Base-by-base conservation (phyloP, 2,888 invertebrate genomes). In the Calliphora vomitoria region DNA sequence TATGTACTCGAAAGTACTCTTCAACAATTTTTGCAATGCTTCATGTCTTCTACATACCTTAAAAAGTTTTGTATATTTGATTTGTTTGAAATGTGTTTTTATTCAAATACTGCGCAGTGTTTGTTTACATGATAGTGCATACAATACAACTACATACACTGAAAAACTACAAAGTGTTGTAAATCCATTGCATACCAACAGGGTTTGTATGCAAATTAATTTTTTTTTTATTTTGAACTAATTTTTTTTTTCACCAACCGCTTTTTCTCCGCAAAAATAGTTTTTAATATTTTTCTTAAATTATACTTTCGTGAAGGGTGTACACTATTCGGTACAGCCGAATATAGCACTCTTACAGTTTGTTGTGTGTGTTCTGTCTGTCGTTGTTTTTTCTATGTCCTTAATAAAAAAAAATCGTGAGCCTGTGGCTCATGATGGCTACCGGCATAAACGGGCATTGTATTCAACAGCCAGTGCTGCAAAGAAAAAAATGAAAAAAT, bases 161-260 rank as follows among this genome's bases (percentile, higher is more conserved):
- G 18, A 0, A 38, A 38, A 55, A 50, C 64, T 60, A 47, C 35
- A 60, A 69, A 62, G 35, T 71, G 31, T 64, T 71, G 50, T 75
- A 72, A 80, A 83, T 66, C 41, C 50, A 15, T 75, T 75, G 79
- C 80, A 78, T 83, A 75, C 83, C 64, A 62, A 71, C 71, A 79
- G 75, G 72, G 64, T 83, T 80, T 83, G 38, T 86, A 86, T 86
- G 86, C 75, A 86, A 86, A 86, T 86, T 83, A 82, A 75, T 82
- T 71, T 25, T 25, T 25, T 25, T n/a, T n/a, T n/a, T n/a, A n/a
- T n/a, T n/a, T n/a, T n/a, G n/a, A n/a, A n/a, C n/a, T 31, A 31
- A 31, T 76, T 80, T 82, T 76, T 76, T 60, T 25, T n/a, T n/a
- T n/a, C n/a, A n/a, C n/a, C n/a, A n/a, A n/a, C n/a, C n/a, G n/a